Percentiles rank a stretch among this genome's conserved stretches.
These are phyloP conservation scores for Sebastes nivosus DNA, from an alignment of 2,797 vertebrate species.

Conservation along the genomic window DNA sequence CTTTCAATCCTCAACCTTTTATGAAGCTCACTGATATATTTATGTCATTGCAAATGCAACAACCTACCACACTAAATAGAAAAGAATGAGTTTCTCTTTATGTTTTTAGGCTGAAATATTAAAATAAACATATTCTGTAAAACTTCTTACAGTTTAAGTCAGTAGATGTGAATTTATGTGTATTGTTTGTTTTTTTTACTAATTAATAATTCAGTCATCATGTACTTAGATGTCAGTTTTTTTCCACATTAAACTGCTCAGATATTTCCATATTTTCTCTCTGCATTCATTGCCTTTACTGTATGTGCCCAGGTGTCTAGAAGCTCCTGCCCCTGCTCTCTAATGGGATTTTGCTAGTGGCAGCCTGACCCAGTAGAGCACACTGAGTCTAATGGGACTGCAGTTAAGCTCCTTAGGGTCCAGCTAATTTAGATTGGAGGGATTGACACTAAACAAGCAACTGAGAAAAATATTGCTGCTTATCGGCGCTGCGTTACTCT, in stretches of 20 bases:
- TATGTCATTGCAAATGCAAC: neutral
- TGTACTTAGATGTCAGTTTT: neutral
- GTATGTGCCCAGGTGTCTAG: neutral
- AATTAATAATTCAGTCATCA: neutral
- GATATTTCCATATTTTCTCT: neutral
- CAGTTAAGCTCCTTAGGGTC: slow-evolving; percentile 77
- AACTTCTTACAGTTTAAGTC: neutral
- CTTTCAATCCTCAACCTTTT: neutral
- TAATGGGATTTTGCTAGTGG: slow-evolving; percentile 78
- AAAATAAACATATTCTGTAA: neutral
- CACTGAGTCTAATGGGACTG: slow-evolving; percentile 49
- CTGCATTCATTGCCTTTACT: neutral
- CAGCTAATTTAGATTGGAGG: slow-evolving; percentile 71
- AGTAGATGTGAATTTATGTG: neutral
- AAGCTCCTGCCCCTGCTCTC: slow-evolving; percentile 34
- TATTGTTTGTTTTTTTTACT: neutral
- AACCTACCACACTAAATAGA: neutral
- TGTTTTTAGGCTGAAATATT: neutral
- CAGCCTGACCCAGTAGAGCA: slow-evolving; percentile 62
- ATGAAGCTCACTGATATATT: neutral
- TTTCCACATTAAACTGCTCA: neutral
- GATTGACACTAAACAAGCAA: slow-evolving; percentile 64
- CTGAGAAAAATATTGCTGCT: slow-evolving; percentile 48
- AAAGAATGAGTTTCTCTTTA: neutral
- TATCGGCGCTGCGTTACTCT: neutral